These are phyloP conservation scores for Heliconius cydno DNA, from an alignment of 2,888 invertebrate genomes.

Conservation along the genomic window DNA sequence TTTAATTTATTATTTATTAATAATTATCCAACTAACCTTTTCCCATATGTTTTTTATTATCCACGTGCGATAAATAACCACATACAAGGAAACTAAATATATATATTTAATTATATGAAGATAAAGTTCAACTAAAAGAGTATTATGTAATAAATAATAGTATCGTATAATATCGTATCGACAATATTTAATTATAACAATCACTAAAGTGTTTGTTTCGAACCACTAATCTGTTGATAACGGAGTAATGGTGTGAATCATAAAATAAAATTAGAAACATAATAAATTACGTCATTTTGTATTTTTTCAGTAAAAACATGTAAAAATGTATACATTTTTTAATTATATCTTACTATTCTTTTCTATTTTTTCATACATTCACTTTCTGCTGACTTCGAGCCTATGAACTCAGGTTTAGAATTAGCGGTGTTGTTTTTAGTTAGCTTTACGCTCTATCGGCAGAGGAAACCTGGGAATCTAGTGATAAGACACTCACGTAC, in stretches of 20 bases:
- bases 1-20: neutral
- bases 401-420: neutral
- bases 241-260: neutral
- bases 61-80: neutral
- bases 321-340: neutral
- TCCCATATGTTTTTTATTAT: neutral
- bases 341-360: too few relatives aligned
- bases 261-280: slow-evolving; percentile 22
- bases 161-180: neutral
- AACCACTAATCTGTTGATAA: slow-evolving; percentile 15
- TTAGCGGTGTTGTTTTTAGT: neutral
- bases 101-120: slow-evolving; percentile 1
- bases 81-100: neutral
- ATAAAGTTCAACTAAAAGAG: neutral
- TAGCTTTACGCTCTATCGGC: neutral
- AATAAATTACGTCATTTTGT: slow-evolving; percentile 31
- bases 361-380: neutral
- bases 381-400: neutral
- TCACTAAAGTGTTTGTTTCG: slow-evolving; percentile 30
- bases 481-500: neutral
- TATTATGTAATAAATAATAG: slow-evolving; percentile 19
- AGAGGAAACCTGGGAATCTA: neutral
- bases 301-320: neutral
- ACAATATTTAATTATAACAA: slow-evolving; percentile 13
- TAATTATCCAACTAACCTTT: neutral